Conservation (phyloP, 2,797 vertebrate species). For the Leontopithecus rosalia region DNA sequence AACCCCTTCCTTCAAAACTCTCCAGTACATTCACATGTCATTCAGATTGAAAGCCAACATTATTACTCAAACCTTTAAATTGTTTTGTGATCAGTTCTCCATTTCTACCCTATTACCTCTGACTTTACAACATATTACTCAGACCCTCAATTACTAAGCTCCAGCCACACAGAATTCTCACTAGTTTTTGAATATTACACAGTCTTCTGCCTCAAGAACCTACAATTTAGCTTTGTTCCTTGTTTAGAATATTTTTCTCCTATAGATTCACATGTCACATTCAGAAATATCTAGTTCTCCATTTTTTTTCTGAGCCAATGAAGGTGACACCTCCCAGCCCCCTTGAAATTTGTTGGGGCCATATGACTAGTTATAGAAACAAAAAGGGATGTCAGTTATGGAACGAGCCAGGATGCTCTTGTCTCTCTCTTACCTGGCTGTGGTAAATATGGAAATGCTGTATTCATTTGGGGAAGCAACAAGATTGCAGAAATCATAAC, state of each 20-base stretch:
- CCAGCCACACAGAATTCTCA: background rate
- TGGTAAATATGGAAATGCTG: background rate
- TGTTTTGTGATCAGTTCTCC: background rate
- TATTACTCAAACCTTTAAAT: background rate
- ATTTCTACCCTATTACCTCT: background rate
- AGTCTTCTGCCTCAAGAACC: background rate
- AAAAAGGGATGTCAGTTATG: background rate
- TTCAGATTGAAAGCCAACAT: background rate
- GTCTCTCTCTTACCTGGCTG: background rate
- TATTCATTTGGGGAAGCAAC: background rate
- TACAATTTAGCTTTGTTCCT: background rate
- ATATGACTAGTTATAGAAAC: background rate
- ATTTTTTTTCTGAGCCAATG: background rate
- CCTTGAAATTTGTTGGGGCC: background rate
- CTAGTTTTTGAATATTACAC: background rate
- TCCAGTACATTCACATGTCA: background rate
- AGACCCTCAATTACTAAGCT: background rate
- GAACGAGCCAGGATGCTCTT: background rate
- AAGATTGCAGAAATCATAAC: background rate
- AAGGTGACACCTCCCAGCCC: background rate
- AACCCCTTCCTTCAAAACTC: background rate
- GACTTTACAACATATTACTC: background rate
- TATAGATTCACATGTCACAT: background rate
- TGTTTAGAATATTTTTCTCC: background rate
- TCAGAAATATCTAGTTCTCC: background rate